Evolutionary conservation across 2,888 invertebrate species (phyloP), one percentile per base, ranked within the genome.

Genomic region (Alitta virens): DNA sequence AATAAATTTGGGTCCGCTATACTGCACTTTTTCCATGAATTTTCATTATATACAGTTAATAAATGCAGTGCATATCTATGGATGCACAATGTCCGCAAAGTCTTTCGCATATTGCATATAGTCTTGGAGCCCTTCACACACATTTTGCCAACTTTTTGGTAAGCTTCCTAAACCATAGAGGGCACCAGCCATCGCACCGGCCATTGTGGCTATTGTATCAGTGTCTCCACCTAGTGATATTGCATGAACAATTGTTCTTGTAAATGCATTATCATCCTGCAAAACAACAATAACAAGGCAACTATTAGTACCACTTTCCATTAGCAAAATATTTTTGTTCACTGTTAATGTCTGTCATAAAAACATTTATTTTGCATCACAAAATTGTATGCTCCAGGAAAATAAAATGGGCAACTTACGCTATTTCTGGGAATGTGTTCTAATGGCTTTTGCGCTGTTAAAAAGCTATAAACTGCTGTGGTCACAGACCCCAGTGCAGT

Each of bases 141-240:
- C 86, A 57, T 83, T 82, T 25, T 86, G 78, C 68, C 89, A 79
- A 55, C 83, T 77, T 24, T 78, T 66, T 0, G 84, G 84, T 53
- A 90, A 85, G 9, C 78, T 75, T 24, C 85, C 84, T 64, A 87
- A 83, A 0, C 90, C 81, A 69, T 88, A 85, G 76, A 85, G 88
- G 24, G 89, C 89, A 1, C 90, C 90, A 26, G 87, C 86, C 62
- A 90, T 85, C 1, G 88, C 86, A 14, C 88, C 89, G 2, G 90
- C 87, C 90, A 90, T 90, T 55, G 87, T 85, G 0, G 88, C 90
- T 71, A 91, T 89, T 0, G 90, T 91, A 73, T 91, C 90, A 0
- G 90, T 88, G 78, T 91, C 90, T 2, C 90, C 90, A 25, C 90
- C 90, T 14, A 91, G 79, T 18, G 86, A 85, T 65, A 90, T 87